Conservation (phyloP, 2,113 vertebrate genomes). For the Gasterosteus aculeatus region DNA sequence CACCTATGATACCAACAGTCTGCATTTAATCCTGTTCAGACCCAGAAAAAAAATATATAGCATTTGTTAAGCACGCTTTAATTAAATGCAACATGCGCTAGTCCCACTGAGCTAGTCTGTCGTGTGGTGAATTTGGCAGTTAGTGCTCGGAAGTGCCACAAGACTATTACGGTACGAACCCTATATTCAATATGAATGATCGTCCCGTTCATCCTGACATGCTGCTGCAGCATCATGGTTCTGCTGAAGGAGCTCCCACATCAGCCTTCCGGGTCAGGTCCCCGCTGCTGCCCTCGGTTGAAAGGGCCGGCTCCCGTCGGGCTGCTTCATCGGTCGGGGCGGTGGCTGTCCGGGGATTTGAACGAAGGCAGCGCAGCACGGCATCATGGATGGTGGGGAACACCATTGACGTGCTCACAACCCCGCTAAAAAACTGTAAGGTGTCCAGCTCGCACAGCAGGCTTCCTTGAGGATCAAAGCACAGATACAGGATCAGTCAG, state of each 20-base stretch:
- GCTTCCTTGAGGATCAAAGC: conserved; percentile 77
- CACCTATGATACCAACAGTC: not conserved
- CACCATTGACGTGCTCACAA: conserved; percentile 78
- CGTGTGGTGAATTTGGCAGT: not conserved
- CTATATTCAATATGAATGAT: conserved; percentile 21
- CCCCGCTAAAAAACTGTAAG: conserved; percentile 87
- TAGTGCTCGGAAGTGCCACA: not conserved
- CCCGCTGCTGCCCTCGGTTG: not conserved
- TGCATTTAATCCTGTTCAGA: not conserved
- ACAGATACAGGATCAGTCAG: not conserved
- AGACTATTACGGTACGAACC: not conserved
- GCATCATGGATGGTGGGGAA: conserved; percentile 93
- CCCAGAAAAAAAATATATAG: not conserved
- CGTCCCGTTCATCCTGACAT: not conserved
- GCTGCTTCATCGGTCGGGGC: not conserved
- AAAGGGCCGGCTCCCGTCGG: not conserved
- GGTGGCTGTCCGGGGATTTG: not conserved
- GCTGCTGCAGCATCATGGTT: not conserved
- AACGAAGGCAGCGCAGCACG: conserved; percentile 82
- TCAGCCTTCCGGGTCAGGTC: not conserved
- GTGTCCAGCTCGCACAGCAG: conserved; percentile 84
- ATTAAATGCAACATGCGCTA: not conserved
- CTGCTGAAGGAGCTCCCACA: no score
- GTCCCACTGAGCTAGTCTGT: not conserved
- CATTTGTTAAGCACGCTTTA: not conserved